Base-by-base conservation (phyloP, 2,113 vertebrate species). In the Lepisosteus osseus region DNA sequence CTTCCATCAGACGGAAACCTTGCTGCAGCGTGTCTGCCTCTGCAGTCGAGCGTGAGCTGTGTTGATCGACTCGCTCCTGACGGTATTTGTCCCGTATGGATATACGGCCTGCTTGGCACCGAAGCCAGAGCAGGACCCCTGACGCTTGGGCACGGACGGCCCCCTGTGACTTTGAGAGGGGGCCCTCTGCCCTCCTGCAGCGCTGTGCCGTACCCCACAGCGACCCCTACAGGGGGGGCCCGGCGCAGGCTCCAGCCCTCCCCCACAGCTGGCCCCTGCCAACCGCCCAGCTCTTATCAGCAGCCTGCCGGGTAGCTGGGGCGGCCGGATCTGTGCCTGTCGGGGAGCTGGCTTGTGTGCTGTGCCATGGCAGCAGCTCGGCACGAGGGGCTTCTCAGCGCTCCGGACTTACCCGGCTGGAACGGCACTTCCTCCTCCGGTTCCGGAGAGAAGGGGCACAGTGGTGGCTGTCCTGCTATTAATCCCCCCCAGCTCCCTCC, bases 261-360 rank as follows among this genome's bases (percentile, higher is more conserved):
- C 82, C 81, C 57, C 64, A 74, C 67, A 82, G 84, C 72, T 74
- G 79, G 72, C 76, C 76, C 71, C 77, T 90, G 87, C 85, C 84
- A 88, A 78, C 57, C 1, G 69, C 73, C 79, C 79, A 78, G 76
- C 88, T 83, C 86, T 91, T 90, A 91, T 91, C 90, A 88, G 86
- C 69, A 40, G 70, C 80, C 74, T 59, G 82, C 86, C 85, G 81
- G 86, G 74, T 80, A 76, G 83, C 80, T 80, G 75, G 65, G 61
- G 71, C 68, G 59, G 63, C 44, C 73, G 76, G 79, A 87, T 86
- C 81, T 80, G 79, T 81, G 80, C 76, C 86, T 79, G 82, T 84
- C 81, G 82, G 78, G 80, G 82, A 78, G 77, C 79, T 79, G 72
- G 72, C 72, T 65, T 57, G 65, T 66, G 72, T 72, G 72, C 77